Conservation (phyloP, 1,140 invertebrate species). For the Drosophila arawakana region DNA sequence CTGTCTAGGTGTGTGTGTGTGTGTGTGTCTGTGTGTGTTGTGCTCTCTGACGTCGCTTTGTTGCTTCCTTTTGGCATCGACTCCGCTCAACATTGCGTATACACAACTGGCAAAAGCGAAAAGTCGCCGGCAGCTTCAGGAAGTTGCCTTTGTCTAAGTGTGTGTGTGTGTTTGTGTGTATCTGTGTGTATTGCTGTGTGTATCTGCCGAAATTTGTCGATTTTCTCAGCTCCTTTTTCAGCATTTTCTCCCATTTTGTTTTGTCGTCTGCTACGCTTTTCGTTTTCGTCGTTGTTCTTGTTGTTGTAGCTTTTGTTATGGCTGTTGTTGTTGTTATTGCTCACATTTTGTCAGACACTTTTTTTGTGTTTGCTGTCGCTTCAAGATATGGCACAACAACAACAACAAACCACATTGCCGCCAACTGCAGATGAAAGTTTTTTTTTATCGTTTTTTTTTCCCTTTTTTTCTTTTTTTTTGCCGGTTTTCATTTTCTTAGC, state of each 20-base stretch:
- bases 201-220: conserved; percentile 77
- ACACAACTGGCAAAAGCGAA: conserved; percentile 29
- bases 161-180: conserved; percentile 12
- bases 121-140: conserved; percentile 55
- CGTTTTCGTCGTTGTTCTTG: neutral
- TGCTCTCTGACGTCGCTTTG: neutral
- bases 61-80: neutral
- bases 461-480: neutral
- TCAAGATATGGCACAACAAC: conserved; percentile 43
- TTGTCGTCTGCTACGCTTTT: conserved; percentile 36
- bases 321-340: conserved; percentile 13
- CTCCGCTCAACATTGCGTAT: conserved; percentile 48
- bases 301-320: conserved; percentile 6
- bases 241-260: conserved; percentile 15
- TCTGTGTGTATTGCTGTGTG: conserved; percentile 47
- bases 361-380: conserved; percentile 40
- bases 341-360: conserved; percentile 34
- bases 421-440: conserved; percentile 48
- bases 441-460: neutral
- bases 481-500: conserved; percentile 31
- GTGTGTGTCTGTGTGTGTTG: neutral
- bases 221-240: conserved; percentile 65
- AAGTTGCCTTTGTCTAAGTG: conserved; percentile 39
- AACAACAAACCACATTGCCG: conserved; percentile 7
- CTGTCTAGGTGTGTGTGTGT: neutral